Conservation (phyloP, 2,797 vertebrate genomes). For the Linurgus olivaceus region DNA sequence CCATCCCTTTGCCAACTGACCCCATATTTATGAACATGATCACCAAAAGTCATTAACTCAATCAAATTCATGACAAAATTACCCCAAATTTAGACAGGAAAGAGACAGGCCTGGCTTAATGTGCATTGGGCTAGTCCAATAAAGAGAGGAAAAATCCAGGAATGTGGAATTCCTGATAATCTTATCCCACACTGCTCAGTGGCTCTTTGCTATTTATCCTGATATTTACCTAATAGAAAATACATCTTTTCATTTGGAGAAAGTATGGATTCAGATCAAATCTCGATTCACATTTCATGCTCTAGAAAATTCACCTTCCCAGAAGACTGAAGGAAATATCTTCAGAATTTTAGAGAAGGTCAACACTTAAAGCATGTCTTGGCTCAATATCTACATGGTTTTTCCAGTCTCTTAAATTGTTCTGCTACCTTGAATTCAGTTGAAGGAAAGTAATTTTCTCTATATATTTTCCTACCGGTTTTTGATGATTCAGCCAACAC, state of each 20-base stretch:
- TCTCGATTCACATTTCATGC: background rate
- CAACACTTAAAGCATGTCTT: background rate
- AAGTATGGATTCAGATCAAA: background rate
- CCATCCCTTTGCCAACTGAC: background rate
- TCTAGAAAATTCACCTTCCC: background rate
- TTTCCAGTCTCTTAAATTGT: background rate
- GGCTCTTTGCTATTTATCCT: background rate
- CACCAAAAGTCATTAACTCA: background rate
- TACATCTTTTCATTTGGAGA: background rate
- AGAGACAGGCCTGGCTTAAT: background rate
- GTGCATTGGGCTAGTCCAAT: fast-evolving
- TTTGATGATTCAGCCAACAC: background rate
- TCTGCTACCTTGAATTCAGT: background rate
- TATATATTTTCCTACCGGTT: background rate
- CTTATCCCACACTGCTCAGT: too few relatives aligned
- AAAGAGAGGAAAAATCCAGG: background rate
- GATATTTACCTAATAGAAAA: background rate
- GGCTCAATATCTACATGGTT: background rate
- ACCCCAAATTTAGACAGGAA: fast-evolving
- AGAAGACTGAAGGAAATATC: background rate
- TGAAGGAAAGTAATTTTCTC: background rate
- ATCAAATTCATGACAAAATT: background rate
- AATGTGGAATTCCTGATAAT: background rate
- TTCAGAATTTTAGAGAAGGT: background rate
- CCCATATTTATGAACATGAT: background rate